Evolutionary conservation across 1,140 invertebrate genomes (phyloP), one percentile per base, ranked within the genome.

Genomic region (Eriosoma lanigerum): DNA sequence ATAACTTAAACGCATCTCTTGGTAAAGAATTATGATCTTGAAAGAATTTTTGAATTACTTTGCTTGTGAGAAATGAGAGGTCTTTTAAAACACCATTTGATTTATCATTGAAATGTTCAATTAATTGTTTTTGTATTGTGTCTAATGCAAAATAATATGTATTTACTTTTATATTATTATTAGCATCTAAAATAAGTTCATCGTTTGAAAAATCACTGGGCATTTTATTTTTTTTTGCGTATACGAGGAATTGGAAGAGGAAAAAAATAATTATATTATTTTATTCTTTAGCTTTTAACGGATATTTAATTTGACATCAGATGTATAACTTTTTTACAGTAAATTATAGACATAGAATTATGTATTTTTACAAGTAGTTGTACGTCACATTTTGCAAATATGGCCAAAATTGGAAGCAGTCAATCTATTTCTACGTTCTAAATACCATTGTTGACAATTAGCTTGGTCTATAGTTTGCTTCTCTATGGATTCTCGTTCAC

Each of bases 141-240:
- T 64, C 60, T 64, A 64, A 3, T 64, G 60, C 26, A 64, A 19
- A 64, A 38, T 32, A 64, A 64, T 38, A 38, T 38, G 60, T 64
- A 32, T 64, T 64, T 10, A 64, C 58, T 64, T 64, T 64, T n/a
- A 64, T 64, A 26, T 64, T 64, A 32, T 64, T 17, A 64, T 32
- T 64, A 38, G 29, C 29, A 64, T 64, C 29, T 32, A 12, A 64
- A 32, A 64, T 64, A 38, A 32, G 6, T 64, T 64, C 60, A n/a
- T 64, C 29, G 32, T 64, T 29, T 38, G 29, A 64, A 64, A 64
- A 17, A n/a, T 64, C 60, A 64, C 29, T 29, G 19, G 60, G 4
- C 60, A 64, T 64, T 64, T 38, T 62, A n/a, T 62, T 64, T 64
- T 8, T 64, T 64, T 19, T 64, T 64, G 19, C 29, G 60, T 64